Base-by-base conservation (phyloP, 2,797 vertebrate genomes). In the Phrynocephalus guinanensis region DNA sequence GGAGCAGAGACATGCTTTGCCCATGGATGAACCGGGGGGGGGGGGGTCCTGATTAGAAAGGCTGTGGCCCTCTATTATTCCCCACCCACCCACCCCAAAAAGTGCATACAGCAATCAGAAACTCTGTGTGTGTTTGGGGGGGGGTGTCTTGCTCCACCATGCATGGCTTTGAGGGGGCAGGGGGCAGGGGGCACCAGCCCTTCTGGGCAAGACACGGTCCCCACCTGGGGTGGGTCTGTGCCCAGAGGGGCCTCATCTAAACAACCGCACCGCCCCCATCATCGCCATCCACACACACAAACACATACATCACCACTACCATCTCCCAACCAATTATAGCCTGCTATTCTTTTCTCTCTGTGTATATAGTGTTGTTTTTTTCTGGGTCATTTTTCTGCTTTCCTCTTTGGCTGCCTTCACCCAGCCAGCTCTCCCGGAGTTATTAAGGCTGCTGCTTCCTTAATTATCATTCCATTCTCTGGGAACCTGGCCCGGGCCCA, bases 381-480 rank as follows among this genome's bases (percentile, higher is more conserved):
- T 67, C 80, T 63, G 63, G 71, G 78, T 28, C 68, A 33, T 22
- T 52, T 52, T 28, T 30, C 33, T 67, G n/a, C 16, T 72, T 52
- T 7, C 71, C 24, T 16, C 33, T 22, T 26, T 6, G 0, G n/a
- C 30, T 20, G 33, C 83, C 33, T 56, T 33, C 20, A 56, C 77
- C 28, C 20, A 26, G 10, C 60, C 11, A 5, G 15, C 60, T 20
- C 73, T 78, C 79, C 48, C 86, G 76, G 82, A 89, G 26, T 26
- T 44, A 81, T 88, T 88, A 88, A 48, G 30, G 88, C 48, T 91
- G 85, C 70, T 60, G 71, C 83, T 93, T 93, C 91, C 89, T 94
- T 92, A 91, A 95, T 94, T 92, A 93, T 81, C 79, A 89, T 1
- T 89, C 90, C 94, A 88, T 90, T 92, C 88, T 91, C 93, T 89